Conservation (phyloP, 2,797 vertebrate genomes). For the Mus caroli region DNA sequence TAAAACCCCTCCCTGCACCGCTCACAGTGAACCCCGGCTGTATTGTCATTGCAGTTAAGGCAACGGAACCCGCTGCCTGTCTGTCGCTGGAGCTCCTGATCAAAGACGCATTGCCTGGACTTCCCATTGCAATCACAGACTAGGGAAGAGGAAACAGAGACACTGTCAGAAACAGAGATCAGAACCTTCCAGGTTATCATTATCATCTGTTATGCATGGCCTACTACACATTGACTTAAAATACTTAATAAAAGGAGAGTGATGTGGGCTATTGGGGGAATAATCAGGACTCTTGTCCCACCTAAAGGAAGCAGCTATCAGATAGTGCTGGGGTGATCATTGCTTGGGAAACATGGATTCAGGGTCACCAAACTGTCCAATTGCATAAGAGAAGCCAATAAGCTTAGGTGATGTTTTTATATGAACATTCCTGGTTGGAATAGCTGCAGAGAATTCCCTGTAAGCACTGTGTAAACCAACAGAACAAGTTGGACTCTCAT, state of each 20-base stretch:
- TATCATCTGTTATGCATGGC: neutral
- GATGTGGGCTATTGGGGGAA: fast-evolving
- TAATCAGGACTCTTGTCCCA: too few species aligned
- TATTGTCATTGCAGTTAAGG: constrained; percentile 92
- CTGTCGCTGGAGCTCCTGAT: constrained; percentile 85
- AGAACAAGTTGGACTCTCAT: neutral
- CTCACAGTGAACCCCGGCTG: constrained; percentile 92
- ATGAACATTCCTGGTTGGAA: neutral
- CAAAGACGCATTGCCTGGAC: constrained; percentile 91
- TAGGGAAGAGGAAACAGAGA: neutral
- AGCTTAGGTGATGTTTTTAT: neutral
- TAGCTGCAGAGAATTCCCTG: constrained; percentile 25
- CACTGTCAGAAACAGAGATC: neutral
- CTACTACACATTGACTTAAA: neutral
- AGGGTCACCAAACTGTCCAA: neutral
- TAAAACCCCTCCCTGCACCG: constrained; percentile 93
- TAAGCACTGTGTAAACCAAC: neutral
- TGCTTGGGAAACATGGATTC: neutral
- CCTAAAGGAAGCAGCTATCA: neutral
- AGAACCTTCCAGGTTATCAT: neutral
- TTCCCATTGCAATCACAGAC: constrained; percentile 93
- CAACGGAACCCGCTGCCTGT: constrained; percentile 91
- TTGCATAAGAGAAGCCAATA: constrained; percentile 37
- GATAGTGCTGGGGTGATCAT: fast-evolving
- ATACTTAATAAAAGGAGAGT: neutral